Evolutionary conservation across 2,113 vertebrate species (phyloP).

Genomic region (Megaleporinus macrocephalus): DNA sequence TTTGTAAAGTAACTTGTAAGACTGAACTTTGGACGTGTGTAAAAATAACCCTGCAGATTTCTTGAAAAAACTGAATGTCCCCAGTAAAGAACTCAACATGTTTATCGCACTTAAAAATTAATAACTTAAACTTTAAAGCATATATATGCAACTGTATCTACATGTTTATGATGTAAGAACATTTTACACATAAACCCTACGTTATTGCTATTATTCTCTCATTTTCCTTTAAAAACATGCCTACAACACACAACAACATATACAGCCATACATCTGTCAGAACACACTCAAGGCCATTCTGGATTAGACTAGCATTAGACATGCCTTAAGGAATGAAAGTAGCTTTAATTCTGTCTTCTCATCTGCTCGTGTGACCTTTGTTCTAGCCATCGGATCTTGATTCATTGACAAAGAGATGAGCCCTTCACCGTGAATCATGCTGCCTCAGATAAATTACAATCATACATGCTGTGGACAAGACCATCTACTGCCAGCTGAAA

Average conservation of each 20-base stretch:
- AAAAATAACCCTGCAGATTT: too few relatives aligned
- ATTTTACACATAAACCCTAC: too few relatives aligned
- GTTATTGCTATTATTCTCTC: too few relatives aligned
- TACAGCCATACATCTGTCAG: background rate
- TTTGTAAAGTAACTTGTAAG: too few relatives aligned
- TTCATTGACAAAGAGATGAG: background rate
- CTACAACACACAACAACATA: background rate
- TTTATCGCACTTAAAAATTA: too few relatives aligned
- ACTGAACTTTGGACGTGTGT: too few relatives aligned
- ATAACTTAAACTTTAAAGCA: too few relatives aligned
- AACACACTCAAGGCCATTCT: background rate
- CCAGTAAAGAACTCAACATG: too few relatives aligned
- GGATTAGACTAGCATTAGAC: background rate
- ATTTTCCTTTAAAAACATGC: too few relatives aligned
- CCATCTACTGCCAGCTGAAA: slow-evolving; percentile 4
- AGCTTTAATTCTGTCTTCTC: background rate
- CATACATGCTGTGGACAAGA: background rate
- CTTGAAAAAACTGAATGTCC: too few relatives aligned
- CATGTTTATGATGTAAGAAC: too few relatives aligned
- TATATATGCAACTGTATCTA: too few relatives aligned
- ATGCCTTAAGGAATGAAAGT: background rate
- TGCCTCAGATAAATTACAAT: background rate
- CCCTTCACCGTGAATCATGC: background rate
- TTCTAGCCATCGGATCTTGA: slow-evolving; percentile 11
- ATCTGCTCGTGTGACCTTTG: background rate